phyloP scores from a whole-genome alignment of 2,888 invertebrate genomes.

The Didymodactylos carnosus region DNA sequence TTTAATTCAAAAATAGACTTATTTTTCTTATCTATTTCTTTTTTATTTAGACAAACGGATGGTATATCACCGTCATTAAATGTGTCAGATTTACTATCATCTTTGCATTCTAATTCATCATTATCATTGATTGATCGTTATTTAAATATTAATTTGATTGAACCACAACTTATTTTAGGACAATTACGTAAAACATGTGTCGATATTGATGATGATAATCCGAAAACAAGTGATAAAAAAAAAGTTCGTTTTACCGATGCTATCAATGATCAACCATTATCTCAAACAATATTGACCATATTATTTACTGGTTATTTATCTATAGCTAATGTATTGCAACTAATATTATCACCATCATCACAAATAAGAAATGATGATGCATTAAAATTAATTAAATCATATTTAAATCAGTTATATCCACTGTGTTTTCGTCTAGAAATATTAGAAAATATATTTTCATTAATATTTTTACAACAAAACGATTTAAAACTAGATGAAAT shows the following conservation, averaged over 20 bases:
- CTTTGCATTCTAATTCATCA: background rate
- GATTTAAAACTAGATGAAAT: constrained; percentile 39
- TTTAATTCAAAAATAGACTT: too few species aligned
- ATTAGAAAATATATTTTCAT: constrained; percentile 51
- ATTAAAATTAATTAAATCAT: background rate
- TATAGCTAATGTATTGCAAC: background rate
- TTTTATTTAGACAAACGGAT: background rate
- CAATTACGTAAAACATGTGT: background rate
- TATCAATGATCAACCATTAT: background rate
- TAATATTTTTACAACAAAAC: constrained; percentile 48
- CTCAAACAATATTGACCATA: background rate
- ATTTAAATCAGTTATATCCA: constrained; percentile 17
- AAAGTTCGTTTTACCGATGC: background rate
- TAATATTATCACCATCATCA: background rate
- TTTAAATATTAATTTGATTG: background rate
- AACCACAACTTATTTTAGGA: background rate
- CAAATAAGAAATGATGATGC: background rate
- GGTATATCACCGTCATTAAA: background rate
- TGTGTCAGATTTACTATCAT: background rate
- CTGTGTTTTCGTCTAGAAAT: constrained; percentile 39
- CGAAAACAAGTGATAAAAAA: background rate
- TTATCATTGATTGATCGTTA: background rate
- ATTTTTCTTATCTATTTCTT: too few species aligned
- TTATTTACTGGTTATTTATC: constrained; percentile 17
- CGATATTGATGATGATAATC: background rate